These are phyloP conservation scores for Speoplatyrhinus poulsoni DNA, from an alignment of 2,113 vertebrate species.

Conservation along the genomic window DNA sequence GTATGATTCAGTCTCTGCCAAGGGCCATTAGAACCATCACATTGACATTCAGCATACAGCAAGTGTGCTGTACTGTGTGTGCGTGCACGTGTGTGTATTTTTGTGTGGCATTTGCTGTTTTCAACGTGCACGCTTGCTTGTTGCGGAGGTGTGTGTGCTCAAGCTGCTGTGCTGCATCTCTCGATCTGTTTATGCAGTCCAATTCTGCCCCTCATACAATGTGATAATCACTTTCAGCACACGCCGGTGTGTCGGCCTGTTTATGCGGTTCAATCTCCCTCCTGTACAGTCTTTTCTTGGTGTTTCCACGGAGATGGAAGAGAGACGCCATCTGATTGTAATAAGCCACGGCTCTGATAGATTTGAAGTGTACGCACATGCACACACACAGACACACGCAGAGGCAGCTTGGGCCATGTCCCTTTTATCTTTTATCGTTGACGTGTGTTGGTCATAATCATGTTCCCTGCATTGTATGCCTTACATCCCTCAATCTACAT, in stretches of 20 bases:
- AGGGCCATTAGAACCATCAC: too few species aligned
- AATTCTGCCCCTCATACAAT: conserved; percentile 26
- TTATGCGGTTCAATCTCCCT: conserved; percentile 39
- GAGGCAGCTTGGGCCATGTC: conserved; percentile 25
- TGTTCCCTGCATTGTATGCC: conserved; percentile 1
- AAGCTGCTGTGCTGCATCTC: conserved; percentile 9
- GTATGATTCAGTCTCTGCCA: conserved; percentile 12
- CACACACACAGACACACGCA: conserved; percentile 16
- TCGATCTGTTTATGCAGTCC: conserved; percentile 47
- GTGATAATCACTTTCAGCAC: conserved; percentile 43
- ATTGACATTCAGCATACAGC: conserved; percentile 16
- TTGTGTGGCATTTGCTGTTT: neutral
- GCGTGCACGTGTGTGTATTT: conserved; percentile 10
- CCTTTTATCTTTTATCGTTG: conserved; percentile 21
- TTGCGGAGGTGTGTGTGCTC: neutral
- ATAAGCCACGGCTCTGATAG: conserved; percentile 29
- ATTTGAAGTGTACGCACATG: conserved; percentile 9
- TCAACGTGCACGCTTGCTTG: conserved; percentile 3
- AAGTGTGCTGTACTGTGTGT: neutral
- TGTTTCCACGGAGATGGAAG: conserved; percentile 26
- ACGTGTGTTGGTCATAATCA: neutral
- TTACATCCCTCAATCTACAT: conserved; percentile 1
- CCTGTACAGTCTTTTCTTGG: conserved; percentile 14
- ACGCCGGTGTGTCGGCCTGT: conserved; percentile 7
- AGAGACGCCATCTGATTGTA: conserved; percentile 36